Base-by-base conservation (phyloP, 2,888 invertebrate genomes). In the Elgonia sp. region DNA sequence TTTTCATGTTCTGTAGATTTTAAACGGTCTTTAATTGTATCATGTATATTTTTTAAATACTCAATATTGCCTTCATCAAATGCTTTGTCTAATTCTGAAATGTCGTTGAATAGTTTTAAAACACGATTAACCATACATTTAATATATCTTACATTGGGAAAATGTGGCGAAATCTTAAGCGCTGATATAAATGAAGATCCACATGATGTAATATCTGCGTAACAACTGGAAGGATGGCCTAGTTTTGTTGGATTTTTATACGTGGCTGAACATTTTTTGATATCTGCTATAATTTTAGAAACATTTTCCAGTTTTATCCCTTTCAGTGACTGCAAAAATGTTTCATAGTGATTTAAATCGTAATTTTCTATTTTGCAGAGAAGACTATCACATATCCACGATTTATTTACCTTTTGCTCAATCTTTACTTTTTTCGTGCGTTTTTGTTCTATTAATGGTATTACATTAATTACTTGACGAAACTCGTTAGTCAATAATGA, bases 341-440 rank as follows among this genome's bases (percentile, higher is more conserved):
- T 5, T 69, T 69, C 29, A n/a, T 69, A 69, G 21, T 69, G 69
- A 39, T 69, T 69, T 69, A 69, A 69, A 69, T 69, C 39, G 4
- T 10, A 6, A 50, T 69, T 39, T 20, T 69, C 18, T 50, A 50
- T 29, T 50, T 69, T 69, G 50, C 67, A 67, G 4, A 46, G 7
- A 0, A n/a, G 42, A 1, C 20, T 37, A 14, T 67, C 46, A 67
- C 67, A 67, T 29, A 37, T 20, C 67, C 67, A 67, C 14, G 67
- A 67, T 42, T 67, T 67, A 1, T 10, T 46, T 5, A 12, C 42
- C 20, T 67, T 42, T 39, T 39, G 37, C 8, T 46, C 46, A 46
- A 2, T 46, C 8, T 12, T 46, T 46, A 46, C 7, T 46, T 7
- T 2, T 46, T 46, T 46, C 14, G 46, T 46, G 12, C 7, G 2